Evolutionary conservation across 2,113 vertebrate genomes (phyloP), one percentile per base, ranked within the genome.

Genomic region (Sterna hirundo): DNA sequence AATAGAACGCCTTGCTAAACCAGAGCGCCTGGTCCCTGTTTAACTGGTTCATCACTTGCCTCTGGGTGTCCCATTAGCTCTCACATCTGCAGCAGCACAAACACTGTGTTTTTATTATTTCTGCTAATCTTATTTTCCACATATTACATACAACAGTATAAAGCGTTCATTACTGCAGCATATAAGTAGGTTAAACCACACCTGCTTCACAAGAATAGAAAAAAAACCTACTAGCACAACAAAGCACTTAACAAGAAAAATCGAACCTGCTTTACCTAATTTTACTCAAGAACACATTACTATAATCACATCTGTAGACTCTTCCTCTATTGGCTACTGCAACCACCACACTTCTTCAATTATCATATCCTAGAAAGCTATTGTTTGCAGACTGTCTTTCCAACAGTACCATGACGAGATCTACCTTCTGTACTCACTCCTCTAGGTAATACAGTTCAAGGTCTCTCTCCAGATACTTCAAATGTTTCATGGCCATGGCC

Each of bases 21-120:
- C 93, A 83, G 88, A 77, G 87, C 6, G 52, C 85, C 87, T 46
- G 87, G 64, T 88, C 95, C 94, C 72, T 80, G 96, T 46, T 51
- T 9, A 91, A 95, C 97, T 92, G 89, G 95, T 97, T 97, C 93
- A 71, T 54, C 47, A 3, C 75, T 90, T 55, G 85, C 89, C 95
- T 81, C 70, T 87, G 88, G 95, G 74, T 74, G 20, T 40, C 80
- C 85, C 70, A 86, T 76, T 42, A 95, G 51, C 40, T 83, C 70
- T 65, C 84, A 12, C 77, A 79, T 90, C 86, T 87, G n/a, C 92
- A 90, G 83, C n/a, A 83, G 75, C 76, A 86, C 72, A 87, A 91
- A 77, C 90, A 72, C 29, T 1, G 1, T 2, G 2, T 65, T 94
- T 91, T 90, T 60, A 77, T 86, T 82, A 80, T 71, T 95, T 80